Evolutionary conservation across 2,888 invertebrate genomes (phyloP), one percentile per base, ranked within the genome.

Genomic region (Caenorhabditis sp.): DNA sequence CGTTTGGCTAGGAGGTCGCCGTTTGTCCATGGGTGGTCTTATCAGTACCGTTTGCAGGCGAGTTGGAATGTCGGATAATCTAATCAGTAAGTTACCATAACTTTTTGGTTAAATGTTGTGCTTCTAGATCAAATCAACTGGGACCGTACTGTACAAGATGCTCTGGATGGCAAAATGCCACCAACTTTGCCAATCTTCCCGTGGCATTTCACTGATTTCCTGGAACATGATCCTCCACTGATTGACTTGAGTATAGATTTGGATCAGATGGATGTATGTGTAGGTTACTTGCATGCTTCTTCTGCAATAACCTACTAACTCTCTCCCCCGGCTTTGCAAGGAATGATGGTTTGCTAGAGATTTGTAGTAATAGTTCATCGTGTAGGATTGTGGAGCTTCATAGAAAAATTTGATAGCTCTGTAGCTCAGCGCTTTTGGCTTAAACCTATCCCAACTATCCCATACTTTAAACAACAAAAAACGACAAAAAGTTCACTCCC

Each of bases 121-220:
- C 22, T 51, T 87, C 64, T 44, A 86, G 90, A 84, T 58, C 87
- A 87, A 67, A 89, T 90, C 53, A 90, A 90, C 62, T 90, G 90
- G 90, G 90, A 90, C 65, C 62, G 82, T 28, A 89, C 74, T 40
- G 74, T 74, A 1, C 58, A 65, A 9, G 74, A 74, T 26, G 74
- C 74, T 1, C 18, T 74, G 40, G 74, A 74, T n/a, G 74, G 74
- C 18, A 74, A 74, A 32, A 76, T 72, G 28, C 89, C 88, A 9
- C 80, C 89, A 2, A 77, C 85, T 5, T 74, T 90, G 15, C 90
- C 90, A 15, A 89, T 90, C 26, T 90, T 90, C 62, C 90, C 90
- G 0, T 90, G 90, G 90, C 90, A 90, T 55, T 89, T 90, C 68
- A 87, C 89, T 3, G 90, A 90, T 61, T 90, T 90, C 67, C 62